Evolutionary conservation across 2,113 vertebrate genomes (phyloP), one percentile per base, ranked within the genome.

Genomic region (Anoura caudifer): DNA sequence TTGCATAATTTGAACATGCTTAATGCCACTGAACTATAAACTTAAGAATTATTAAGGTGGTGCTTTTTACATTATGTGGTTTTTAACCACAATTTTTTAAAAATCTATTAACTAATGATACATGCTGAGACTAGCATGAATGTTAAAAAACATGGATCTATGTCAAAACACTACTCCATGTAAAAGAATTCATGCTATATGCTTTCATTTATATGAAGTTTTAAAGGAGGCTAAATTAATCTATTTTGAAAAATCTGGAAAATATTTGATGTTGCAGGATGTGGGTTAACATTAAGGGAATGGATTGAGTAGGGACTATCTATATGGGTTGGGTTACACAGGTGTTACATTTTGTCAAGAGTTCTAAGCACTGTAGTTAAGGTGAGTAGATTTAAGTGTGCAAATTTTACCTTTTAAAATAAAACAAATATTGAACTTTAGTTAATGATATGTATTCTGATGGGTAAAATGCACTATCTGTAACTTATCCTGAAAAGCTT

Each of bases 341-440:
- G 28, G 7, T 36, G 31, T 73, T 65, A 73, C 31, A 93, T 45
- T 72, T 61, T 85, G 22, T 54, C 45, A 81, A 54, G 77, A 54
- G 38, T 73, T 10, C 24, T 38, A 83, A 59, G 31, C 26, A 79
- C 50, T 79, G 67, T 67, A 87, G 12, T 54, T 86, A 85, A 77
- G 4, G 7, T 56, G 5, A 36, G 5, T 69, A 13, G 0, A 61
- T 82, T 52, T 91, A 28, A 91, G 11, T 59, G 87, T 59, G 17
- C 31, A 82, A 43, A 88, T 91, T 61, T 69, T 69, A 33, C 9
- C 14, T 61, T 24, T 50, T 43, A 26, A 69, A 70, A 75, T 5
- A 87, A 87, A 94, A 56, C 26, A 43, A 96, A 84, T 69, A 86
- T 67, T 90, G n/a, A 96, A 92, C 16, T 84, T 87, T 54, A 81